phyloP scores from a whole-genome alignment of 2,113 vertebrate genomes.

The Pholis gunnellus region DNA sequence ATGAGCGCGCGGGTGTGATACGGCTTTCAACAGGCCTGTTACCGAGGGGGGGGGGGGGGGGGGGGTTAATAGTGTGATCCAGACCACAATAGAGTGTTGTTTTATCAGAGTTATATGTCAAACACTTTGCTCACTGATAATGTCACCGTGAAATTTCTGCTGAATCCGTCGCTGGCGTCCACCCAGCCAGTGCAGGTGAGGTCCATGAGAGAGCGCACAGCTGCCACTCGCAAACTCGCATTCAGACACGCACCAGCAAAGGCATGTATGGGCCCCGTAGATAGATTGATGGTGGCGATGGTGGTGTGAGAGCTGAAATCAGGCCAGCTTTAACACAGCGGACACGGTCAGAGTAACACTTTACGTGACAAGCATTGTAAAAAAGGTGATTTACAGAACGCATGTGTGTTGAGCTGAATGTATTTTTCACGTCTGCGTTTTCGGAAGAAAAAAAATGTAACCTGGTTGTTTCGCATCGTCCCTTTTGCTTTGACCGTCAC shows the following conservation, averaged over 20 bases:
- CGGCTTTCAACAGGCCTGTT: conserved; percentile 78
- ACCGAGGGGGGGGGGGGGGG: conserved; percentile 61
- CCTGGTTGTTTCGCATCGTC: conserved; percentile 64
- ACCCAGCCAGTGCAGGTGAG: conserved; percentile 79
- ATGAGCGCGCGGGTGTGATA: conserved; percentile 55
- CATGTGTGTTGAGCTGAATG: conserved; percentile 77
- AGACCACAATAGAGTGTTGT: conserved; percentile 65
- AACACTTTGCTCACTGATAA: conserved; percentile 66
- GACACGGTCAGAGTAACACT: conserved; percentile 82
- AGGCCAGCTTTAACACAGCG: conserved; percentile 70
- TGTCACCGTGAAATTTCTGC: conserved; percentile 75
- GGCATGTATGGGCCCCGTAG: conserved; percentile 77
- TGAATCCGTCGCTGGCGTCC: conserved; percentile 70
- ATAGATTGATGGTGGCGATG: conserved; percentile 75
- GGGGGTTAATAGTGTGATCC: conserved; percentile 64
- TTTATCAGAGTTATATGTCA: conserved; percentile 70
- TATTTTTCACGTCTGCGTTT: conserved; percentile 73
- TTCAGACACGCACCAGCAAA: conserved; percentile 82
- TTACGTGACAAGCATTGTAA: conserved; percentile 86
- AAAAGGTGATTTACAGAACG: conserved; percentile 81
- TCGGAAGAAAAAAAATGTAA: conserved; percentile 17
- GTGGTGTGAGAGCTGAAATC: conserved; percentile 43
- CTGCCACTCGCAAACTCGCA: conserved; percentile 78
- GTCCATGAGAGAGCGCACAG: conserved; percentile 67
- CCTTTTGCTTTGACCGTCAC: conserved; percentile 59